Evolutionary conservation across 2,888 invertebrate species (phyloP), one percentile per base, ranked within the genome.

Genomic region (Scelioninae gen. 2): DNA sequence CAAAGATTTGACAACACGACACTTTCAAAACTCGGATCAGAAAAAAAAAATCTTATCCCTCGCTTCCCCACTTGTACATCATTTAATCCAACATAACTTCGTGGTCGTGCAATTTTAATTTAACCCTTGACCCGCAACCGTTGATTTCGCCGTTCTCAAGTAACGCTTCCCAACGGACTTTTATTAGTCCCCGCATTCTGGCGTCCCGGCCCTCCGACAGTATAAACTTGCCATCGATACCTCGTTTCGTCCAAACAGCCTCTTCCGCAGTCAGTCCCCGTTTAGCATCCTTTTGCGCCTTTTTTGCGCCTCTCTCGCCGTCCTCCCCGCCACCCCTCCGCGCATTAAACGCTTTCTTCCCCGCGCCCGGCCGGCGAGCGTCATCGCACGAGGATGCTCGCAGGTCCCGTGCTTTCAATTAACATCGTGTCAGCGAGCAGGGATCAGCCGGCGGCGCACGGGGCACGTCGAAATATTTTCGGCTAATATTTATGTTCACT

Each of bases 401-500:
- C 75, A 68, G 71, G 74, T 63, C 58, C 78, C 77, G 79, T 76
- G 79, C 79, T 81, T 81, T 82, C 83, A 82, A 83, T 83, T 83
- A 83, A 82, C 82, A 78, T 82, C 80, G 79, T 76, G 81, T 81
- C 81, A 81, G 80, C 81, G 79, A 76, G 78, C 77, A 69, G 71
- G 76, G 77, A 82, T 81, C 82, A 80, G 80, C 81, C 82, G 71
- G 53, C 58, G 78, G 77, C 76, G 76, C 74, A 80, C 70, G 64
- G 46, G 77, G 76, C 76, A 77, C 76, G 80, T 80, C 79, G 80
- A 81, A 79, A 82, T 82, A 82, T 81, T 82, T 81, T 81, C 78
- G 80, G 74, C 79, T 79, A 81, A 83, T 82, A 82, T 83, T 83
- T 82, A 82, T 81, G 81, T 81, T 82, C 81, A 81, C 79, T 57